phyloP scores from a whole-genome alignment of 2,888 invertebrate genomes.

The Molanna angustata region DNA sequence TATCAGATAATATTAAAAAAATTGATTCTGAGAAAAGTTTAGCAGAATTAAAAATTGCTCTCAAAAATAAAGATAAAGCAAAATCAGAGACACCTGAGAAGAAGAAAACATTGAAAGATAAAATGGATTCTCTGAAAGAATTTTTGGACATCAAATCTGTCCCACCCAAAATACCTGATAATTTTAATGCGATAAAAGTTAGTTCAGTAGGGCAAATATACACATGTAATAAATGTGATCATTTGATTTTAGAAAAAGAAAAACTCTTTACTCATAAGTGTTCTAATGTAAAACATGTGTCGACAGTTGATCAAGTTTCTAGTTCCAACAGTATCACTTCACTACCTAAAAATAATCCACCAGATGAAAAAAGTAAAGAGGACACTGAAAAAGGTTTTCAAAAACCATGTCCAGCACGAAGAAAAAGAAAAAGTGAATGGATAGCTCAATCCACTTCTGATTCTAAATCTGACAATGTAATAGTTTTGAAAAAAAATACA shows the following conservation, averaged over 20 bases:
- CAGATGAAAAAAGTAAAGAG: not conserved
- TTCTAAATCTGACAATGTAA: conserved; percentile 31
- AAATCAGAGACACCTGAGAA: not conserved
- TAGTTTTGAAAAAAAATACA: not conserved
- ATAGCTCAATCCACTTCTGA: not conserved
- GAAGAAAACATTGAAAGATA: not conserved
- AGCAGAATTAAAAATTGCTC: conserved; percentile 6
- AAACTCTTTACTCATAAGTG: conserved; percentile 47
- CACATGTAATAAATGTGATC: conserved; percentile 50
- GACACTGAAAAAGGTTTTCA: not conserved
- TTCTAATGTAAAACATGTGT: conserved; percentile 28
- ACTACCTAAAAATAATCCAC: not conserved
- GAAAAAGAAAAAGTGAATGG: conserved; percentile 11
- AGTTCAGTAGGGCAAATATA: conserved; percentile 50
- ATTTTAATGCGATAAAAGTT: conserved; percentile 45
- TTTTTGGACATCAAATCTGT: not conserved
- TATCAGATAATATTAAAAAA: conserved; percentile 13
- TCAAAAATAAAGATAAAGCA: not conserved
- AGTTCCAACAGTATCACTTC: not conserved
- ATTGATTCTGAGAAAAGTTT: conserved; percentile 7
- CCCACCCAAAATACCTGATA: conserved; percentile 2
- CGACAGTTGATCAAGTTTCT: not conserved
- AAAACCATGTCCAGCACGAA: conserved; percentile 1
- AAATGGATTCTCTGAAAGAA: conserved; percentile 18
- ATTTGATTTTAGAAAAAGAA: conserved; percentile 49